Evolutionary conservation across 2,888 invertebrate species (phyloP), one percentile per base, ranked within the genome.

Genomic region (Matsumyia berberina): DNA sequence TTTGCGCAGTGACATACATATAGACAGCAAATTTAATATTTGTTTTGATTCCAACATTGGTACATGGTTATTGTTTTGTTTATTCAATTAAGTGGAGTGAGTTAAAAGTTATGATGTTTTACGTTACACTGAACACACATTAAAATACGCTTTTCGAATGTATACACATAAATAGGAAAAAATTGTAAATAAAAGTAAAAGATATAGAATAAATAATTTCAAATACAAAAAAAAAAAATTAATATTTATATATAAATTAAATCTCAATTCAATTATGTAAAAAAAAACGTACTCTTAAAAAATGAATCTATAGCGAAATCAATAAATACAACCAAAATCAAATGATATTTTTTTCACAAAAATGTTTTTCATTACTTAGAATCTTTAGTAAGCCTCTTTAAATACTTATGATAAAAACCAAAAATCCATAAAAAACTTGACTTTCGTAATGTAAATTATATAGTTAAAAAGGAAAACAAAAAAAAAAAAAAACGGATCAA

Each of bases 391-490:
- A 74, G 83, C 73, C 73, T 79, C 39, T 78, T 64, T 49, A 12
- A 78, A 60, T 60, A 77, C 17, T 69, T 53, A 76, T 24, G 42
- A 67, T 37, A 62, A 12, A 57, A 64, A 62, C 11, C n/a, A 15
- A 60, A 66, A 67, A 44, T 70, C 57, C 64, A 53, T 35, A 66
- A 37, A n/a, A 5, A 83, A 70, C 53, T 73, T 83, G 46, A 73
- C 53, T 69, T 67, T 79, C 62, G 74, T 62, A 73, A 12, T 83
- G 83, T 83, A 83, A 60, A 83, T 73, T 77, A 58, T 29, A 55
- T 19, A 73, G 15, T 51, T 31, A 49, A 46, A 64, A 37, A 37
- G 49, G 33, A 37, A 51, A 37, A 11, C 0, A 46, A 29, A 64
- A 37, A 37, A 66, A 46, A 37, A 51, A 37, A 11, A 0, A 46